A percentile compares a stretch with the other conserved stretches of the same genome.
phyloP scores from a whole-genome alignment of 2,888 invertebrate species.

The Tiliacea aurago region DNA sequence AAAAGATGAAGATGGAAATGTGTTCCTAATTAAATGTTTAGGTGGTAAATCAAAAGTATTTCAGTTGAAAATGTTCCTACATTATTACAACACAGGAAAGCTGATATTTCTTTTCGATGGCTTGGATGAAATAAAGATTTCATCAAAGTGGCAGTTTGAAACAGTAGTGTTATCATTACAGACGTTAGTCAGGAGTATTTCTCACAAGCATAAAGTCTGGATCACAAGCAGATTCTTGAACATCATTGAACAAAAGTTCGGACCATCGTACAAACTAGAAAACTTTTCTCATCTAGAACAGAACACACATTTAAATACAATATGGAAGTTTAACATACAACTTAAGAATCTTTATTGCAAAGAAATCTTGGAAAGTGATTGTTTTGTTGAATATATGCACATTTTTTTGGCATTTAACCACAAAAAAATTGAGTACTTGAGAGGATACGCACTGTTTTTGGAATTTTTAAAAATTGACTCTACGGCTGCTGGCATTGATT shows the following conservation, averaged over 20 bases:
- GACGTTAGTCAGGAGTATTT: constrained; percentile 1
- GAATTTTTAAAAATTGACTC: constrained; percentile 7
- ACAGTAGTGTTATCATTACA: constrained; percentile 7
- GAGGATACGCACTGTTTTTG: no score
- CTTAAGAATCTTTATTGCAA: constrained; percentile 14
- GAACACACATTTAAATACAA: constrained; percentile 26
- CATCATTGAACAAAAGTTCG: constrained; percentile 33
- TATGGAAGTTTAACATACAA: constrained; percentile 46
- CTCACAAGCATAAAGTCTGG: constrained; percentile 46
- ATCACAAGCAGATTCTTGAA: constrained; percentile 58
- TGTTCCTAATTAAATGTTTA: not conserved
- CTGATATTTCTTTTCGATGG: constrained; percentile 29
- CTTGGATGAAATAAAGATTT: not conserved
- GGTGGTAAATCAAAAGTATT: constrained; percentile 8
- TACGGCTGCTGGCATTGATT: constrained; percentile 1
- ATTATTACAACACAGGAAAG: constrained; percentile 20
- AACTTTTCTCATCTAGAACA: constrained; percentile 38
- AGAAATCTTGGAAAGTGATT: constrained; percentile 5
- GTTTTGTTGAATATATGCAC: constrained; percentile 3
- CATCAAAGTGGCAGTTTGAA: not conserved
- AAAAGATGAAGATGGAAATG: not conserved
- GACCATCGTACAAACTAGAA: constrained; percentile 41
- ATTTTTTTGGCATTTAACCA: not conserved
- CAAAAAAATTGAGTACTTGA: not conserved
- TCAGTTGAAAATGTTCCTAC: constrained; percentile 48